phyloP scores from a whole-genome alignment of 2,888 invertebrate species.

The Periphyllus acericola region DNA sequence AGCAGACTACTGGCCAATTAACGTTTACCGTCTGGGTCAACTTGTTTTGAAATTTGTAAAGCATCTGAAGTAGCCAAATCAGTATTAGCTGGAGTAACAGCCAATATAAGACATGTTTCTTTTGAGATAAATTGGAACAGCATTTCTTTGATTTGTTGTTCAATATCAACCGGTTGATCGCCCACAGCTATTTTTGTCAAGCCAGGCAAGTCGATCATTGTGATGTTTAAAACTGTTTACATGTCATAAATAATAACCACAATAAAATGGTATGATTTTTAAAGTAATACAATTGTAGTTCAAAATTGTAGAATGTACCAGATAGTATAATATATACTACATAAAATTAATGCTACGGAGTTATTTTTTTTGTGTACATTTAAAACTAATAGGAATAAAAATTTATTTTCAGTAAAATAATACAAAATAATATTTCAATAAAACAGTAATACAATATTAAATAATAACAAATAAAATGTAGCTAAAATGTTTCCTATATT shows the following conservation, averaged over 20 bases:
- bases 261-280: conserved; percentile 31
- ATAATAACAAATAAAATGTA: neutral
- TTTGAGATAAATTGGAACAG: conserved; percentile 94
- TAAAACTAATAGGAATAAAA: neutral
- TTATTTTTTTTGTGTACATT: too few species aligned
- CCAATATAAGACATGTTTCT: conserved; percentile 94
- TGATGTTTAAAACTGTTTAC: conserved; percentile 83
- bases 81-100: conserved; percentile 96
- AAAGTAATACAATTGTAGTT: neutral
- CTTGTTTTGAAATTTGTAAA: conserved; percentile 96
- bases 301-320: neutral
- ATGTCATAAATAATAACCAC: conserved; percentile 58
- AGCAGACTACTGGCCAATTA: conserved; percentile 47
- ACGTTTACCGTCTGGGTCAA: conserved; percentile 85
- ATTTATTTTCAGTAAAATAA: neutral
- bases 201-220: conserved; percentile 93
- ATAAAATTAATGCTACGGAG: neutral
- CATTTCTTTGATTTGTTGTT: conserved; percentile 92
- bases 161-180: conserved; percentile 96
- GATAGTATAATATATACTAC: neutral
- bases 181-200: conserved; percentile 97
- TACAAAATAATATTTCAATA: neutral
- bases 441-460: neutral
- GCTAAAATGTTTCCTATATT: neutral
- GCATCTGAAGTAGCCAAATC: conserved; percentile 99